Conservation (phyloP, 2,797 vertebrate species). For the Erethizon dorsatum region DNA sequence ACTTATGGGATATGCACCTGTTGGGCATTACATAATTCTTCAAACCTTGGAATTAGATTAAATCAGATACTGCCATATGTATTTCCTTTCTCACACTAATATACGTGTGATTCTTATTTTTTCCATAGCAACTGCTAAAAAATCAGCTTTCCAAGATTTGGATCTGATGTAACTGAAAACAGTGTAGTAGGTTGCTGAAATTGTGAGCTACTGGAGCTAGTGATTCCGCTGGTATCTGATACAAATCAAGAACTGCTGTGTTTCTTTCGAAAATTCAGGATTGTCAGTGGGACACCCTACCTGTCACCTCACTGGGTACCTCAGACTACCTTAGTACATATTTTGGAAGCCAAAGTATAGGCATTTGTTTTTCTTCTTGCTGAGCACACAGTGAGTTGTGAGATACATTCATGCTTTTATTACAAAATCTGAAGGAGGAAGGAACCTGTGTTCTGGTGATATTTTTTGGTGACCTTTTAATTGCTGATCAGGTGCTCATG, state of each 20-base stretch:
- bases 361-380: constrained; percentile 14
- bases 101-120: constrained; percentile 27
- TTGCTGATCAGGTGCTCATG: neutral
- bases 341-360: neutral
- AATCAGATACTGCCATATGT: neutral
- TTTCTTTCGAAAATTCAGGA: constrained; percentile 54
- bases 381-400: neutral
- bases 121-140: constrained; percentile 6
- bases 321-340: neutral
- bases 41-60: neutral
- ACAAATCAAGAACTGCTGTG: neutral
- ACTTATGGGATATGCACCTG: neutral
- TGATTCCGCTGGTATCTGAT: neutral
- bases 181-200: neutral
- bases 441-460: neutral
- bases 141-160: neutral
- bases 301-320: neutral
- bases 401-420: constrained; percentile 27
- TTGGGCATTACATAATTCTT: neutral
- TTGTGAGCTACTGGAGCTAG: neutral
- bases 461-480: constrained; percentile 1
- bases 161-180: neutral
- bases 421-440: neutral
- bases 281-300: neutral
- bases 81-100: neutral